A percentile compares a stretch with the other conserved stretches of the same genome.
phyloP scores from a whole-genome alignment of 2,113 vertebrate genomes.

The Aptenodytes patagonicus region DNA sequence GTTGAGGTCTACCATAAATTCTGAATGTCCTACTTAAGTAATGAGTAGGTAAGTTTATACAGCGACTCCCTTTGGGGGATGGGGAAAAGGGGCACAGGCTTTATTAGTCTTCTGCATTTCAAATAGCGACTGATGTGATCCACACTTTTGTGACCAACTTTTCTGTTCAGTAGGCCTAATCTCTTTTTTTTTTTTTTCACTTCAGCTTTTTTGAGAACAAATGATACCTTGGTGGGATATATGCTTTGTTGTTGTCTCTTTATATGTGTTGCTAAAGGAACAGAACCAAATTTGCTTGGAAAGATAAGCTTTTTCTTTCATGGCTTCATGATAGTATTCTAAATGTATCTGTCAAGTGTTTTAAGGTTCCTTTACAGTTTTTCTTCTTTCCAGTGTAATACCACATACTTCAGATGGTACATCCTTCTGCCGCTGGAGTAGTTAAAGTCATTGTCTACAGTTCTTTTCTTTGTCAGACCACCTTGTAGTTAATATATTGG shows the following conservation, averaged over 20 bases:
- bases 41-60: neutral
- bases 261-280: neutral
- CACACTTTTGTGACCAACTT: neutral
- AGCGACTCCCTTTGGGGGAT: neutral
- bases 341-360: neutral
- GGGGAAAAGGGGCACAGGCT: neutral
- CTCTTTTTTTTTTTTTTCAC: neutral
- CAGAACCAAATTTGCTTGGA: neutral
- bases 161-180: neutral
- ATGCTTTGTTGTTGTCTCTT: neutral
- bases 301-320: neutral
- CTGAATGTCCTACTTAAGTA: neutral
- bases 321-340: neutral
- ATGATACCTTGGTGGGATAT: neutral
- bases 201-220: neutral
- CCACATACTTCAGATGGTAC: neutral
- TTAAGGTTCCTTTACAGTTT: neutral
- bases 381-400: neutral
- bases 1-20: neutral
- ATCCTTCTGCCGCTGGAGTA: neutral
- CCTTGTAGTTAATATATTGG: neutral
- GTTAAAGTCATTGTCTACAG: neutral
- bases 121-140: neutral
- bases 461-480: neutral
- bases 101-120: neutral